A percentile compares a stretch with the other conserved stretches of the same genome.
Evolutionary conservation across 2,797 vertebrate species (phyloP).

Genomic region (Chaenodraco wilsoni): DNA sequence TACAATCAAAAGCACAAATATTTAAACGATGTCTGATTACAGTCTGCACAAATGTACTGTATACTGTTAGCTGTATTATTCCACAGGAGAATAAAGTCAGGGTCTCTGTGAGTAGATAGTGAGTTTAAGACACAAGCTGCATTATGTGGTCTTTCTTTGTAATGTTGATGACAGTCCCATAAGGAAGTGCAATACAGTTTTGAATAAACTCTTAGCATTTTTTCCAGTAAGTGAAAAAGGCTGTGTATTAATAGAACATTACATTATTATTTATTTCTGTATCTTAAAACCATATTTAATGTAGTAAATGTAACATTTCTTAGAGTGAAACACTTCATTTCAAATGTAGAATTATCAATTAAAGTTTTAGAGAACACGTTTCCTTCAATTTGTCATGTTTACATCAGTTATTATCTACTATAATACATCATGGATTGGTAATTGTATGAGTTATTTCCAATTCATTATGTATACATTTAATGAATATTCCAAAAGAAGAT

Average conservation of each 20-base stretch:
- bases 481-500: too few relatives aligned
- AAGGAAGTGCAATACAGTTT: neutral
- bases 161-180: neutral
- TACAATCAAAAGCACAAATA: neutral
- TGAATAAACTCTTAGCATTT: too few relatives aligned
- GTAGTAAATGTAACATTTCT: too few relatives aligned
- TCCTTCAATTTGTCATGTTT: neutral
- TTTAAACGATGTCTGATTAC: neutral
- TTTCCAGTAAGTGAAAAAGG: neutral
- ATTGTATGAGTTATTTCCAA: neutral
- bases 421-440: neutral
- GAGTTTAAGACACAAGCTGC: neutral
- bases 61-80: neutral
- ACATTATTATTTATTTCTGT: neutral
- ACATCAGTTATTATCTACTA: neutral
- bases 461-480: neutral
- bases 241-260: neutral
- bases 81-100: rapidly evolving
- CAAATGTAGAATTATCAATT: neutral
- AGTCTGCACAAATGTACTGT: neutral
- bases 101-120: neutral
- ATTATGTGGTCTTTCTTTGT: neutral
- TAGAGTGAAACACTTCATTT: neutral
- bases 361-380: neutral
- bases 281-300: too few relatives aligned